Evolutionary conservation across 2,888 invertebrate species (phyloP).

Genomic region (Drosophila setosimentum): DNA sequence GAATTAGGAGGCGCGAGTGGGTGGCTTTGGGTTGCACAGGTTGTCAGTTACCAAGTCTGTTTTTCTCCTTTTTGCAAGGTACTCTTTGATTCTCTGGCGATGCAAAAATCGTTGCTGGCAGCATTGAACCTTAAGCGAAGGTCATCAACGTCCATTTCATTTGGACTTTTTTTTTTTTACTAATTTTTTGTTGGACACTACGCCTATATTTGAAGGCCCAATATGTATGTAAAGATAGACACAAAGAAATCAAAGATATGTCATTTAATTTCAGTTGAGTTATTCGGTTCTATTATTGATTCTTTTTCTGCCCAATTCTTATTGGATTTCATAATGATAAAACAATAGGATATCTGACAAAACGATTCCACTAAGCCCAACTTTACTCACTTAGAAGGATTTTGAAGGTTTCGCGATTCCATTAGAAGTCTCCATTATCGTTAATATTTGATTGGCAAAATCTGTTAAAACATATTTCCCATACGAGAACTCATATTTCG

Average conservation of each 20-base stretch:
- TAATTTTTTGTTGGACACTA: constrained; percentile 16
- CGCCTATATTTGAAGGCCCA: neutral
- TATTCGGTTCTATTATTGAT: neutral
- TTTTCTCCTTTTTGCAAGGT: constrained; percentile 3
- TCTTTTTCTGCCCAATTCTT: neutral
- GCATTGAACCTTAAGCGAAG: constrained; percentile 73
- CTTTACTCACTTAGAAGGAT: neutral
- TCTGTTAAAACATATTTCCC: neutral
- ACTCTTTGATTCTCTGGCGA: constrained; percentile 39
- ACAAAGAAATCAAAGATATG: neutral
- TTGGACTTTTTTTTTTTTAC: constrained; percentile 48
- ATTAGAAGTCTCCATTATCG: neutral
- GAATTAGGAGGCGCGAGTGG: neutral
- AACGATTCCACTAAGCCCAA: neutral
- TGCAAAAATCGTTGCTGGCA: constrained; percentile 56
- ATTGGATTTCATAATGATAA: neutral
- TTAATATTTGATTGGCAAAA: neutral
- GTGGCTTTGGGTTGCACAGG: constrained; percentile 30
- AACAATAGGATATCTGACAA: too few relatives aligned
- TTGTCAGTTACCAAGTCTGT: constrained; percentile 66
- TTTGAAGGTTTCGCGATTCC: too few relatives aligned
- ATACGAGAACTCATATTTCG: neutral
- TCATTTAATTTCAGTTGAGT: neutral
- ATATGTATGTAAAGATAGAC: neutral
- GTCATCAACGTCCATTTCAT: constrained; percentile 67